Base-by-base conservation (phyloP, 1,140 invertebrate genomes). In the Drosophila nigrodunni region DNA sequence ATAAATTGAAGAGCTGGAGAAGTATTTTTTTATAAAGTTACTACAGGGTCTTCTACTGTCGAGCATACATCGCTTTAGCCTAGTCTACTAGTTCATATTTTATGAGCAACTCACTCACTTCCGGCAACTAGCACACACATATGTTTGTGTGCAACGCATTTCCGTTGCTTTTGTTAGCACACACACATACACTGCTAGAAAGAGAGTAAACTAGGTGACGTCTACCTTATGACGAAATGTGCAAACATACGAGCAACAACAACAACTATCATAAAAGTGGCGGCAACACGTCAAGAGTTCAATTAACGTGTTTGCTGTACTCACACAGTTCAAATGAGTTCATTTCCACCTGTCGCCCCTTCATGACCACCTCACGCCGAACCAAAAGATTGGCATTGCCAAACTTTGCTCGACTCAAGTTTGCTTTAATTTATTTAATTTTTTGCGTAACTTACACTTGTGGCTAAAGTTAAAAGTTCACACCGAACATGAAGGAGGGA, bases 151-250 rank as follows among this genome's bases (percentile, higher is more conserved):
- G 75, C 66, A 71, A 74, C 82, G 82, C 82, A 87, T 87, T 87
- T 87, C 82, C 82, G 82, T 37, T 69, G 78, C 76, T 74, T 77
- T 87, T 87, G 79, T 79, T 87, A 66, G 7, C 52, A 8, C 46
- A 37, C 9, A 64, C 46, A 62, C n/a, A 35, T 34, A 39, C 7
- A 21, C 44, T 7, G 43, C 2, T 21, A 21, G 18, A 21, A 21
- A 47, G 9, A 55, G 34, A 59, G 34, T 82, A 77, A 79, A 87
- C 79, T 77, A 58, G 83, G 83, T 82, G 77, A 88, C 62, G 76
- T 44, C 44, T 55, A 39, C 15, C 58, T 59, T 41, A 76, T 72
- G 74, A 66, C 69, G 74, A 76, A 65, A 72, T 76, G 13, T n/a
- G 13, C 44, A 73, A 60, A 64, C 64, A 39, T 47, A 39, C n/a